These are phyloP conservation scores for Rhinichthys klamathensis DNA, from an alignment of 2,113 vertebrate genomes.

Conservation along the genomic window DNA sequence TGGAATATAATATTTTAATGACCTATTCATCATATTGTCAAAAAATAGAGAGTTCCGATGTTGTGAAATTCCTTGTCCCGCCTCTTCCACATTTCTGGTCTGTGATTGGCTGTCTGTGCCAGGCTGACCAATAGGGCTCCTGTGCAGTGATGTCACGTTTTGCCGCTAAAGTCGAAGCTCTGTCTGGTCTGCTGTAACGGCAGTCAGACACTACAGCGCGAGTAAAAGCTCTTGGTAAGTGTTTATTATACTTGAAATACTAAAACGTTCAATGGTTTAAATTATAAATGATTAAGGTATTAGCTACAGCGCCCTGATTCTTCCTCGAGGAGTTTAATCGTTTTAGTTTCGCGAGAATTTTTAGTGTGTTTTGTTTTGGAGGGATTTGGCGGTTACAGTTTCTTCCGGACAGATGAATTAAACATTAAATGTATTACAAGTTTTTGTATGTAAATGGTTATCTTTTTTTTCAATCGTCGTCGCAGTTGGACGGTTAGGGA, in stretches of 20 bases:
- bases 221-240: neutral
- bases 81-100: neutral
- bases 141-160: constrained; percentile 45
- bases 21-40: neutral
- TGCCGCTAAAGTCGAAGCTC: constrained; percentile 73
- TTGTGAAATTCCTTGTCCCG: neutral
- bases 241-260: neutral
- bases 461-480: neutral
- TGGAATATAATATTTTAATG: neutral
- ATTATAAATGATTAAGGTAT: neutral
- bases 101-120: constrained; percentile 44
- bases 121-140: constrained; percentile 61
- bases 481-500: neutral
- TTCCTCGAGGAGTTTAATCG: neutral
- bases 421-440: neutral
- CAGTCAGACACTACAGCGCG: neutral
- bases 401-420: neutral
- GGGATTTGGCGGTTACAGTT: constrained; percentile 34
- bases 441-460: neutral
- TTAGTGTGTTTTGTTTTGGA: neutral
- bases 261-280: neutral
- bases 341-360: neutral
- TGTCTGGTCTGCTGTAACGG: no score
- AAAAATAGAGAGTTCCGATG: neutral
- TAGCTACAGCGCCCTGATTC: neutral